Percentiles rank a stretch among this genome's conserved stretches.
These are phyloP conservation scores for Limenitis camilla DNA, from an alignment of 2,888 invertebrate genomes.

Conservation along the genomic window DNA sequence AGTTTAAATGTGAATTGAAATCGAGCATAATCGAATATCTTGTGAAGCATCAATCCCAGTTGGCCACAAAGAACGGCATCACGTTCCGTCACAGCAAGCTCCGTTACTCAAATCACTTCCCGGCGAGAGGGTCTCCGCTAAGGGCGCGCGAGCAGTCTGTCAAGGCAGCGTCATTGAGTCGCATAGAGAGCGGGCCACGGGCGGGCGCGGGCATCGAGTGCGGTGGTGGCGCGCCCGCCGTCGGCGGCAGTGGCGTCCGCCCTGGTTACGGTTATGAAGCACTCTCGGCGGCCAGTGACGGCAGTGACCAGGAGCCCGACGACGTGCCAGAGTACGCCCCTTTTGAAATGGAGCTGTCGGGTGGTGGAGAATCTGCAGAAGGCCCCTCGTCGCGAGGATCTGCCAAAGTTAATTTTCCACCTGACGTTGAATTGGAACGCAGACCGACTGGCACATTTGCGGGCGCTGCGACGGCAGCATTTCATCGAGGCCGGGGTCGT, in stretches of 20 bases:
- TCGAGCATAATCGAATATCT: not conserved
- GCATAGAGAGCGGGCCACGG: slow-evolving; percentile 52
- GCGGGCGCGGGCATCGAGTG: slow-evolving; percentile 54
- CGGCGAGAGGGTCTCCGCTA: slow-evolving; percentile 53
- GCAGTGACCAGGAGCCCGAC: slow-evolving; percentile 62
- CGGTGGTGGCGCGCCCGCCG: slow-evolving; percentile 43
- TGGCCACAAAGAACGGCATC: slow-evolving; percentile 36
- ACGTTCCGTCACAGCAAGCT: slow-evolving; percentile 71
- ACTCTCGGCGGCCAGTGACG: slow-evolving; percentile 67
- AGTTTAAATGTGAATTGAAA: slow-evolving; percentile 16
- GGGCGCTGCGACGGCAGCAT: slow-evolving; percentile 59
- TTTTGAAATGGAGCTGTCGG: slow-evolving; percentile 65
- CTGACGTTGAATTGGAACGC: slow-evolving; percentile 68
- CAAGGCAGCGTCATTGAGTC: slow-evolving; percentile 65
- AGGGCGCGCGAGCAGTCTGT: slow-evolving; percentile 52
- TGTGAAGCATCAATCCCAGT: not conserved
- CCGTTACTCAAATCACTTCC: slow-evolving; percentile 63
- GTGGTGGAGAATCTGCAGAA: slow-evolving; percentile 57
- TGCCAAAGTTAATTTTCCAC: slow-evolving; percentile 80
- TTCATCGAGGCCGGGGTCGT: slow-evolving; percentile 76
- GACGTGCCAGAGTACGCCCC: slow-evolving; percentile 60
- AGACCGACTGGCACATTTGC: slow-evolving; percentile 60
- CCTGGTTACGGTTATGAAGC: slow-evolving; percentile 69
- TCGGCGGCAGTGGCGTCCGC: slow-evolving; percentile 64
- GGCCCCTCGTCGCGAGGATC: slow-evolving; percentile 67